These are phyloP conservation scores for Tachuris rubrigastra DNA, from an alignment of 2,113 vertebrate species.

Conservation along the genomic window DNA sequence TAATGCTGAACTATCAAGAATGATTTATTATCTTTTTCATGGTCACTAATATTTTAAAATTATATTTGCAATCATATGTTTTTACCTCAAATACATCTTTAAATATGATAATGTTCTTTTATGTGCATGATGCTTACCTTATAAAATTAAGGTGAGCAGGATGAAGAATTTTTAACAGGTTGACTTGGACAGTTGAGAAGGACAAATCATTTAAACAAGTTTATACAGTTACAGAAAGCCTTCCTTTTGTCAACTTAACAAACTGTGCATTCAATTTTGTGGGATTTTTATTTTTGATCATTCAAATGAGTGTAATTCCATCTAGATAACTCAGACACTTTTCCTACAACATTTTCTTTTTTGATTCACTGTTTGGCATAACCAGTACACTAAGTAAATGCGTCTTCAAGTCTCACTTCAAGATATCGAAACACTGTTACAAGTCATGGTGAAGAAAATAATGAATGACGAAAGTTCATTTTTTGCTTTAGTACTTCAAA, in stretches of 20 bases:
- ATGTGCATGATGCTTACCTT: not conserved
- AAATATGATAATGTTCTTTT: not conserved
- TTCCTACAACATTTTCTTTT: not conserved
- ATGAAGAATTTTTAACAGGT: not conserved
- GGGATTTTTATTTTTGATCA: not conserved
- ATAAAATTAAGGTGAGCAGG: not conserved
- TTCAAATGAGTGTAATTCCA: not conserved
- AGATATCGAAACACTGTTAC: not conserved
- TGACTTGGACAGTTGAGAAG: not conserved
- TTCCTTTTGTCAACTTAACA: not conserved
- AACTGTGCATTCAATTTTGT: not conserved
- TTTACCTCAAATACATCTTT: not conserved
- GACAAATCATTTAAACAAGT: not conserved
- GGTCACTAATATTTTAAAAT: not conserved
- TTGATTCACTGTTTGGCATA: not conserved
- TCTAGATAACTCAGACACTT: not conserved
- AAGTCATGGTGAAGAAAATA: not conserved
- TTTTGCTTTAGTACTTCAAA: not conserved
- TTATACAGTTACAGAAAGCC: not conserved
- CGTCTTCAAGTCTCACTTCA: not conserved
- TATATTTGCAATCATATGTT: not conserved
- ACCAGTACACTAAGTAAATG: not conserved
- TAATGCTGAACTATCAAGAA: not conserved
- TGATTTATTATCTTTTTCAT: not conserved
- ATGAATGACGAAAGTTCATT: not conserved